A percentile compares a stretch with the other conserved stretches of the same genome.
phyloP scores from a whole-genome alignment of 1,140 invertebrate genomes.

The Proctacanthus coquilletti region DNA sequence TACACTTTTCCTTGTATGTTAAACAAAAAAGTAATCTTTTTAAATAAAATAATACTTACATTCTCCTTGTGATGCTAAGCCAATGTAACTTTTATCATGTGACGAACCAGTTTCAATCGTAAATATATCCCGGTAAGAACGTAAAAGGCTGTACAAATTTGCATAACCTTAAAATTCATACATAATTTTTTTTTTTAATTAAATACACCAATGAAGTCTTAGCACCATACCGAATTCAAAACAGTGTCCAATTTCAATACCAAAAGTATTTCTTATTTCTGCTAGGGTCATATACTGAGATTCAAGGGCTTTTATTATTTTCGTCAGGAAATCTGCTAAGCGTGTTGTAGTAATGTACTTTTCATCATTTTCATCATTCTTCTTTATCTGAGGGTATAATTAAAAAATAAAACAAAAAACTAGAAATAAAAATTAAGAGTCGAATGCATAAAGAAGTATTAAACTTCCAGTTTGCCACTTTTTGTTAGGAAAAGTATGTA shows the following conservation, averaged over 20 bases:
- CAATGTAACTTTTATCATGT: slow-evolving; percentile 19
- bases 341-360: slow-evolving; percentile 15
- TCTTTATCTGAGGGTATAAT: slow-evolving; percentile 7
- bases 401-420: not conserved
- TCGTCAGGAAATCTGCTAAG: slow-evolving; percentile 20
- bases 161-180: slow-evolving; percentile 29
- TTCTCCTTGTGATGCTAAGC: slow-evolving; percentile 13
- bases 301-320: slow-evolving; percentile 18
- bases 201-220: not conserved
- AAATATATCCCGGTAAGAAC: slow-evolving; percentile 37
- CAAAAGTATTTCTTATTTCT: slow-evolving; percentile 14
- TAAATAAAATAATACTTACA: not conserved
- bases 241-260: slow-evolving; percentile 1
- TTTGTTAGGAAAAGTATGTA: too few species aligned
- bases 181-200: not conserved
- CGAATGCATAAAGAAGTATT: slow-evolving; percentile 1
- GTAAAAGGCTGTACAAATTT: slow-evolving; percentile 33
- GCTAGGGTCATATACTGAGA: slow-evolving; percentile 15
- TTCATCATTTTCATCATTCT: slow-evolving; percentile 10
- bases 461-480: too few species aligned
- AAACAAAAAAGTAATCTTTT: not conserved
- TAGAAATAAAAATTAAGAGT: too few species aligned
- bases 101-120: slow-evolving; percentile 13
- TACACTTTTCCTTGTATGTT: not conserved
- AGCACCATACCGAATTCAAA: slow-evolving; percentile 16